Percentiles rank a stretch among this genome's conserved stretches.
phyloP scores from a whole-genome alignment of 2,888 invertebrate genomes.

The Spilarctia lutea region DNA sequence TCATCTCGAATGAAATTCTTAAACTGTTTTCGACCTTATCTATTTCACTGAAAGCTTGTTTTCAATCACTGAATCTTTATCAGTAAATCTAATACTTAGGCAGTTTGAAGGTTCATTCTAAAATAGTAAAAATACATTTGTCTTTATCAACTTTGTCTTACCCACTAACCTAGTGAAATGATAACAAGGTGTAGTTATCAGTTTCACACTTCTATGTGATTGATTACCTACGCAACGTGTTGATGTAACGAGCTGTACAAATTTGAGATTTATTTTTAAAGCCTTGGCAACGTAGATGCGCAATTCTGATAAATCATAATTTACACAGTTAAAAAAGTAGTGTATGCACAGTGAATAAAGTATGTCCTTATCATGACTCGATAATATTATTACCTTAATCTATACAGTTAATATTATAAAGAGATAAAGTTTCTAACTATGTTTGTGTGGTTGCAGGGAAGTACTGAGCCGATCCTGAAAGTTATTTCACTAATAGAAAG shows the following conservation, averaged over 20 bases:
- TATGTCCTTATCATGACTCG: neutral
- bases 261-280: constrained; percentile 27
- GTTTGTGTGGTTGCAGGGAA: too few species aligned
- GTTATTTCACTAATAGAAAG: too few species aligned
- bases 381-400: neutral
- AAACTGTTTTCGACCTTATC: neutral
- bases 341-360: constrained; percentile 1
- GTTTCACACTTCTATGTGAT: constrained; percentile 66
- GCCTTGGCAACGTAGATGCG: constrained; percentile 20
- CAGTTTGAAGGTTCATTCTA: neutral
- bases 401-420: too few species aligned
- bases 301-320: constrained; percentile 3
- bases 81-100: neutral
- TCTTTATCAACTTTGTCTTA: constrained; percentile 59
- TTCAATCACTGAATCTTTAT: neutral
- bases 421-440: too few species aligned
- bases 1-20: too few species aligned
- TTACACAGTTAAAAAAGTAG: neutral
- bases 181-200: constrained; percentile 56
- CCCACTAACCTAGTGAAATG: constrained; percentile 75
- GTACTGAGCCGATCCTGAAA: too few species aligned
- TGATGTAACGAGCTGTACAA: constrained; percentile 33
- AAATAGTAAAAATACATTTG: constrained; percentile 19
- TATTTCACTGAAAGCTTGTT: neutral
- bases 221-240: constrained; percentile 55